A percentile compares a stretch with the other conserved stretches of the same genome.
Conservation (phyloP, 2,797 vertebrate species). For the Manis crassicaudata region DNA sequence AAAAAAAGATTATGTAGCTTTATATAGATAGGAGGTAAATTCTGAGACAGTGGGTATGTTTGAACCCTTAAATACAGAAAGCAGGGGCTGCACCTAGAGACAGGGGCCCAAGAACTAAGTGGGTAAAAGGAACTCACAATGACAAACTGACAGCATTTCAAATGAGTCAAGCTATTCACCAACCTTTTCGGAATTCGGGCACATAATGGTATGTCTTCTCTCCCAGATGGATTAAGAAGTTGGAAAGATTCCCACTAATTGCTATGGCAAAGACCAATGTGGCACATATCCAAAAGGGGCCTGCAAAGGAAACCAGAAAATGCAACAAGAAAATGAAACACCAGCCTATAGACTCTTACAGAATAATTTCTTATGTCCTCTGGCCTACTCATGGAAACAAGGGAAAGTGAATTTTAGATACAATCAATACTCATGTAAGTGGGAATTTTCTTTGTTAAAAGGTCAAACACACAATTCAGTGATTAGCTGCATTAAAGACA, state of each 20-base stretch:
- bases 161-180: conserved; percentile 60
- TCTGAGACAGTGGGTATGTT: neutral
- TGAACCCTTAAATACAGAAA: neutral
- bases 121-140: neutral
- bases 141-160: neutral
- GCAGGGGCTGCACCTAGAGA: neutral
- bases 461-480: conserved; percentile 13
- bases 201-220: conserved; percentile 91
- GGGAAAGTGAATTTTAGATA: conserved; percentile 29
- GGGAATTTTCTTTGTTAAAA: conserved; percentile 44
- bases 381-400: conserved; percentile 15
- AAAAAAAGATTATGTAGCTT: neutral
- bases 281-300: conserved; percentile 99
- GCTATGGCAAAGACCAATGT: conserved; percentile 97
- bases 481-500: conserved; percentile 51
- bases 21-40: neutral
- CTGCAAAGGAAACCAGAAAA: conserved; percentile 84
- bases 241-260: conserved; percentile 97
- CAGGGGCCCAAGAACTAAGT: neutral
- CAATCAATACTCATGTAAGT: neutral
- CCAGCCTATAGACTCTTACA: neutral
- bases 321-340: neutral
- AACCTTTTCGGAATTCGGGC: conserved; percentile 97
- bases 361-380: neutral
- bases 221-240: conserved; percentile 91